Evolutionary conservation across 30 jellyfish, hydroid and myxozoan species (phyloP), one percentile per base, ranked within the genome.

Genomic region (Pelagia noctiluca): DNA sequence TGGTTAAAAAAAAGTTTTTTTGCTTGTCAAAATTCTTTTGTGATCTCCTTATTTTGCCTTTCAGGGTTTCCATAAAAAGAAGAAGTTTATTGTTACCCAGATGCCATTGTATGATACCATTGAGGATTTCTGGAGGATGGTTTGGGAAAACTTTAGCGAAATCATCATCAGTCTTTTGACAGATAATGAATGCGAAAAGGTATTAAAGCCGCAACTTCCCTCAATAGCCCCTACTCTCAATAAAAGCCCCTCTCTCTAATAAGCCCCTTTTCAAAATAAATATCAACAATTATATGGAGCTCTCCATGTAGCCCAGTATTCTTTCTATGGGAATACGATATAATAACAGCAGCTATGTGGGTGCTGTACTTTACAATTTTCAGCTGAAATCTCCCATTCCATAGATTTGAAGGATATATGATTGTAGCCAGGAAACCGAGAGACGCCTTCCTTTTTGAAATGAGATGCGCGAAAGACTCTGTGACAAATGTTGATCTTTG

Each of bases 81-180:
- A 65, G 50, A 2, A 94, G 31, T 83, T 75, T 37, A 92, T 92
- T 30, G 97, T 86, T 21, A 92, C 98, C 26, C 98, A 92, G 61
- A 66, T 75, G 76, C 98, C 98, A 16, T 50, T 87, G 70, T 61
- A 73, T 35, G 91, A 92, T 47, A 87, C 95, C 13, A 75, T 82
- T 34, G 98, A 92, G 66, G 98, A 92, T 54, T 86, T 92, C 84
- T 92, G 96, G 95, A 74, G 98, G 30, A 86, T 92, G 97, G 63
- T 82, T 50, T 92, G 97, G 97, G 98, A 92, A 52, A 86, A 92
- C 61, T 42, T 35, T 22, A 34, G 81, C 21, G 70, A 42, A 37
- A 70, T 86, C 21, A 63, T 92, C 30, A 71, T 92, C 78, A 87
- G 88, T 60, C 74, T 92, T 65, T 83, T 87, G n/a, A 80, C 92